Base-by-base conservation (phyloP, 2,888 invertebrate species). In the Habrosyne pyritoides region DNA sequence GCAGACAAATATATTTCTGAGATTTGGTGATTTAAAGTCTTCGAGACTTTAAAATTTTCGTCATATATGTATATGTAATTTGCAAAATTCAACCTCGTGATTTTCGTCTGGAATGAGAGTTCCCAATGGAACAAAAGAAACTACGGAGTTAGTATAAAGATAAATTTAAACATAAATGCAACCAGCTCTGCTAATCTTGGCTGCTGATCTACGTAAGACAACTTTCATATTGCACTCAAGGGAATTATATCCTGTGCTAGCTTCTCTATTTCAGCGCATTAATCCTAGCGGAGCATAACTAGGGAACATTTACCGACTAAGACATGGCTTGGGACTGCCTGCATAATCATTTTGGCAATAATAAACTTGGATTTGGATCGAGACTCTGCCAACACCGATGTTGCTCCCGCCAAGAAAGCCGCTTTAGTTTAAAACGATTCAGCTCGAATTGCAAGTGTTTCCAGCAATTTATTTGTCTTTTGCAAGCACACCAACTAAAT, bases 261-360 rank as follows among this genome's bases (percentile, higher is more conserved):
- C 46, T 49, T 55, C 55, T 56, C 63, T 52, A 55, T 67, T 67
- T 63, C 55, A 55, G 58, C 47, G 59, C 65, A 73, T 79, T 72
- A 76, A 69, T 73, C 66, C 60, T 54, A 57, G 59, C 53, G 53
- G 57, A 60, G 61, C 61, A 61, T 66, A 67, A 63, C 54, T 24
- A 50, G 51, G 63, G 53, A 57, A 52, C 57, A 49, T 54, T n/a
- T 67, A 8, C 50, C 59, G 68, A 66, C 69, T 72, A 48, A 68
- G 63, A 69, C 68, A 69, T 22, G 50, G 61, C 42, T n/a, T 18
- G 42, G 42, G 42, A 42, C 54, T 30, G 63, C 67, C 69, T 73
- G 73, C 72, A 77, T 78, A 75, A 73, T 66, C 59, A 65, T 65
- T 57, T 57, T 30, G 21, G 53, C 54, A 47, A 52, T 63, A 69